Conservation (phyloP, 2,888 invertebrate genomes). For the Sphaeridia pumilis region DNA sequence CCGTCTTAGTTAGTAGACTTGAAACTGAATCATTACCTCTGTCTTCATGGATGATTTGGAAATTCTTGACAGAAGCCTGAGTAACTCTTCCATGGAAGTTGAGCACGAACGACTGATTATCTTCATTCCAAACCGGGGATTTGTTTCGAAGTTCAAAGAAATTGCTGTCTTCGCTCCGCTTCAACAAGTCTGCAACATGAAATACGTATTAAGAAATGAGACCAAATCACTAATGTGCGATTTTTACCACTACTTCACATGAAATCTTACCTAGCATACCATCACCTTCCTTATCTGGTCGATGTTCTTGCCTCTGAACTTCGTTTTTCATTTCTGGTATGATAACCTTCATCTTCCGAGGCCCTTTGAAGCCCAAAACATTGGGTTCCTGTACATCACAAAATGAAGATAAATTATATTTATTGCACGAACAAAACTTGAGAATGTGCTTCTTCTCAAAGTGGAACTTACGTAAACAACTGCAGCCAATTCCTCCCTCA, state of each 20-base stretch:
- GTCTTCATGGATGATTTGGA: slow-evolving; percentile 95
- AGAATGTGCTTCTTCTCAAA: not conserved
- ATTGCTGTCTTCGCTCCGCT: slow-evolving; percentile 54
- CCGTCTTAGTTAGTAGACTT: too few species aligned
- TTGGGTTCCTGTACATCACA: slow-evolving; percentile 76
- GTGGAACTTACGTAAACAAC: slow-evolving; percentile 63
- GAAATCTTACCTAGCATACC: slow-evolving; percentile 55
- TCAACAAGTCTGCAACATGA: slow-evolving; percentile 8
- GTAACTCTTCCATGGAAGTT: slow-evolving; percentile 99
- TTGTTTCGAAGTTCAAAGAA: slow-evolving; percentile 93
- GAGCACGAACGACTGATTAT: slow-evolving; percentile 96
- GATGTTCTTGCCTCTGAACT: slow-evolving; percentile 72
- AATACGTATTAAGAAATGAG: too few species aligned
- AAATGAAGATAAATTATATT: slow-evolving; percentile 1
- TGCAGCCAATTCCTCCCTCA: slow-evolving; percentile 77
- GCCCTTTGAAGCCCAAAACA: slow-evolving; percentile 97
- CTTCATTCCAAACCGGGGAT: slow-evolving; percentile 98
- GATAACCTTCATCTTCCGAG: slow-evolving; percentile 96
- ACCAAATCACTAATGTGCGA: not conserved
- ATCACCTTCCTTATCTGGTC: slow-evolving; percentile 71
- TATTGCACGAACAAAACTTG: not conserved
- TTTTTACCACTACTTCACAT: not conserved
- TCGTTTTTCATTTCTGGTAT: slow-evolving; percentile 92
- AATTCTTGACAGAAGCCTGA: slow-evolving; percentile 98
- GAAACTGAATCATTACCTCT: too few species aligned